phyloP scores from a whole-genome alignment of 1,140 invertebrate genomes.

The Rhagoletis zephyria region DNA sequence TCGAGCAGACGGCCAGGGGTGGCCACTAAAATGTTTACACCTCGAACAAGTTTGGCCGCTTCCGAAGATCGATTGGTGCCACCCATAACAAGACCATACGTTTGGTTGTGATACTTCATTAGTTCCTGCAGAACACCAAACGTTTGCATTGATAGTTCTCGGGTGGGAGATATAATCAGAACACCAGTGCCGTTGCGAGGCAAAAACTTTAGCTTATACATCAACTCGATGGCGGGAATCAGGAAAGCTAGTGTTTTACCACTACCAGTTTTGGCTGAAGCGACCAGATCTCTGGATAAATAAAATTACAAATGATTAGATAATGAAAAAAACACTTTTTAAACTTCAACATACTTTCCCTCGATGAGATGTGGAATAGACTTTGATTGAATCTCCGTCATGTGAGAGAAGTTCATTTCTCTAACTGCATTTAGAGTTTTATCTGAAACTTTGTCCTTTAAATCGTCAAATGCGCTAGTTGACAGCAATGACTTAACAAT shows the following conservation, averaged over 20 bases:
- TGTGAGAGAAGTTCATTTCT: constrained; percentile 95
- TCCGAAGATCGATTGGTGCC: constrained; percentile 94
- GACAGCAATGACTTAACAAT: no score
- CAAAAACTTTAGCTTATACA: constrained; percentile 95
- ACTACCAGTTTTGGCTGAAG: constrained; percentile 95
- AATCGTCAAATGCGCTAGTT: no score
- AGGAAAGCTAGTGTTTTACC: constrained; percentile 98
- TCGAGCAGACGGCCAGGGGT: constrained; percentile 98
- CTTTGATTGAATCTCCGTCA: constrained; percentile 97
- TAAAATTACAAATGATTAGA: no score
- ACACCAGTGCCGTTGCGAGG: constrained; percentile 96
- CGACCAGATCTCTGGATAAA: constrained; percentile 96
- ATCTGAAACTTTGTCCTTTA: constrained; percentile 82
- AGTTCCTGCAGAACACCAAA: constrained; percentile 97
- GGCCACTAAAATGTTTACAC: constrained; percentile 93
- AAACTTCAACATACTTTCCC: no score
- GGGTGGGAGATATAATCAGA: constrained; percentile 96
- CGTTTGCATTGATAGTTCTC: constrained; percentile 98
- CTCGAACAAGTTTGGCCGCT: constrained; percentile 92
- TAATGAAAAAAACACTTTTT: no score
- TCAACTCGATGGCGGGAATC: constrained; percentile 94
- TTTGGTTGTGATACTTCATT: constrained; percentile 89
- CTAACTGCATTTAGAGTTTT: constrained; percentile 87
- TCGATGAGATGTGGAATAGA: constrained; percentile 93
- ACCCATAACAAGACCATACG: constrained; percentile 94